A percentile compares a stretch with the other conserved stretches of the same genome.
Evolutionary conservation across 2,888 invertebrate species (phyloP).

Genomic region (Leptinotarsa peninsularis): DNA sequence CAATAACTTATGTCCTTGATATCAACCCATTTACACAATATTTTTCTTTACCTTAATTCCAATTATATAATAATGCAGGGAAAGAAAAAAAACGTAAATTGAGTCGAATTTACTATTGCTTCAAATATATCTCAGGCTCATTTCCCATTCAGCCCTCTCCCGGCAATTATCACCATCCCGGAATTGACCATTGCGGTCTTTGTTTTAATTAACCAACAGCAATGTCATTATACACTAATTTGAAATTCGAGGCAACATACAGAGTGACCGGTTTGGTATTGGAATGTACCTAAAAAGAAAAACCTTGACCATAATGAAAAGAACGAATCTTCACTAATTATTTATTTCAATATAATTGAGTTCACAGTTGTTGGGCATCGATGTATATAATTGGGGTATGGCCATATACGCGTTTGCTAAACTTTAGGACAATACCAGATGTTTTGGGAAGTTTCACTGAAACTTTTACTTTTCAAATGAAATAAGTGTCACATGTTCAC

Average conservation of each 20-base stretch:
- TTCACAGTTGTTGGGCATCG: background rate
- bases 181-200: conserved; percentile 44
- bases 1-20: too few relatives aligned
- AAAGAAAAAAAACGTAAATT: background rate
- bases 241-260: conserved; percentile 47
- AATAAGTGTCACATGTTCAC: too few relatives aligned
- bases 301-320: background rate
- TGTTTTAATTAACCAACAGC: conserved; percentile 50
- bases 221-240: conserved; percentile 51
- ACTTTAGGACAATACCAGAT: background rate
- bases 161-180: conserved; percentile 47
- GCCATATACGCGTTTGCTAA: background rate
- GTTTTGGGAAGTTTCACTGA: background rate
- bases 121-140: conserved; percentile 26
- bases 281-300: conserved; percentile 16
- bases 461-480: too few relatives aligned
- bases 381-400: background rate
- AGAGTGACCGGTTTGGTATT: conserved; percentile 21
- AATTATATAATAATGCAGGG: too few relatives aligned
- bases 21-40: too few relatives aligned
- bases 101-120: conserved; percentile 31
- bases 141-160: conserved; percentile 41
- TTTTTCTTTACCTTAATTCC: too few relatives aligned
- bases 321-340: conserved; percentile 3
- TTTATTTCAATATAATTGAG: background rate